These are phyloP conservation scores for Cerastoderma edule DNA, from an alignment of 2,888 invertebrate genomes.

Conservation along the genomic window DNA sequence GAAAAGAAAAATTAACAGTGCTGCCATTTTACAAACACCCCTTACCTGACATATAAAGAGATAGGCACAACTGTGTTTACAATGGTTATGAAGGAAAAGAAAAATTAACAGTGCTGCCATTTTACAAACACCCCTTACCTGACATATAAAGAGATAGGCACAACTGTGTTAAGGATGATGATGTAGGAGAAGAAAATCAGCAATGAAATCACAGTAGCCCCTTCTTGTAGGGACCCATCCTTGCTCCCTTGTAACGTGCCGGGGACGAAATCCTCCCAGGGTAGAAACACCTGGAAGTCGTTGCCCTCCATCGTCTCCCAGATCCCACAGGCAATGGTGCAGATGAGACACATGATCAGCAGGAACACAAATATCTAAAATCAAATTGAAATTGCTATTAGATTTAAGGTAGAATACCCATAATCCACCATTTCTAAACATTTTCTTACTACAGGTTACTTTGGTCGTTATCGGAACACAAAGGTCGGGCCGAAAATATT, in stretches of 20 bases:
- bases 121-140: conserved; percentile 87
- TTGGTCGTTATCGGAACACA: too few relatives aligned
- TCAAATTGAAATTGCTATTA: too few relatives aligned
- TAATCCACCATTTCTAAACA: too few relatives aligned
- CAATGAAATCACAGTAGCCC: conserved; percentile 92
- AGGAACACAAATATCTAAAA: conserved; percentile 98
- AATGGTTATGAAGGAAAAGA: conserved; percentile 99
- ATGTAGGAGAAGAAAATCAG: conserved; percentile 99
- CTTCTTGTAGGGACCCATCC: conserved; percentile 64
- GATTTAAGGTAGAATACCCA: too few relatives aligned
- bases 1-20: too few relatives aligned
- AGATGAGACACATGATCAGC: conserved; percentile 98
- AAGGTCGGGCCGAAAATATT: too few relatives aligned
- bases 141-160: conserved; percentile 99
- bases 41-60: conserved; percentile 97
- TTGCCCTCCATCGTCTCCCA: conserved; percentile 96
- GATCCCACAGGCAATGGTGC: conserved; percentile 98
- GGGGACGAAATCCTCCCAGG: conserved; percentile 97
- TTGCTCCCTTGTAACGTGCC: conserved; percentile 75
- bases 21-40: too few relatives aligned
- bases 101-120: too few relatives aligned
- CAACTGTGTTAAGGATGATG: conserved; percentile 99
- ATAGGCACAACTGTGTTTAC: conserved; percentile 99
- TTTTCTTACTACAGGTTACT: too few relatives aligned
- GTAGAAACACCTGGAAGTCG: conserved; percentile 88